Evolutionary conservation across 2,113 vertebrate species (phyloP), one percentile per base, ranked within the genome.

Genomic region (Melanotaenia duboulayi): DNA sequence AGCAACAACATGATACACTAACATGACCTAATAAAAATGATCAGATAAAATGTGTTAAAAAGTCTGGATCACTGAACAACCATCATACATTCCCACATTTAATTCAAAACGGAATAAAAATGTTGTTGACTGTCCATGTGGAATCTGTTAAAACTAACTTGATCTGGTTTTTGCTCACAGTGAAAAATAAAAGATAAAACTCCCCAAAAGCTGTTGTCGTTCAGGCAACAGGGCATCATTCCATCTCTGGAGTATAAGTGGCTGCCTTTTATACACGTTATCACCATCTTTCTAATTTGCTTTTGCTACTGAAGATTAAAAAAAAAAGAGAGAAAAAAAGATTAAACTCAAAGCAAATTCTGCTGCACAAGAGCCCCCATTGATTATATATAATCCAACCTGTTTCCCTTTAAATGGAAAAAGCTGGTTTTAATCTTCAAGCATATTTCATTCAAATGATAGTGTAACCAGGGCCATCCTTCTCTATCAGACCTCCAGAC

Each of bases 361-460:
- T 1, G 0, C 20, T 12, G 83, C 78, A 71, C 7, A 13, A 59
- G 39, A 71, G 48, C 63, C 58, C 63, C n/a, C 50, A 82, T 82
- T 73, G 80, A 87, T 76, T 66, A 86, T 82, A 76, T 64, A 82
- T 77, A 84, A 78, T 80, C 74, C 19, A 19, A 55, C 78, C 32
- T 46, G 63, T 78, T 81, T 78, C 76, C 25, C 6, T 78, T 66
- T 71, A 76, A 89, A 83, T 76, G 39, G 64, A 59, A 52, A 71
- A 81, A 82, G 58, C 81, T 25, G 66, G 60, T 78, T 88, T 87
- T 85, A 87, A 90, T 90, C 82, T 80, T 80, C 57, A n/a, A 51
- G 55, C 83, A 66, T 85, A 78, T 89, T 86, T 81, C 51, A 80
- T 87, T 76, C 49, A 84, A 71, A 69, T 19, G 67, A 40, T 42